Base-by-base conservation (phyloP, 2,113 vertebrate species). In the Cyprinus carpio region DNA sequence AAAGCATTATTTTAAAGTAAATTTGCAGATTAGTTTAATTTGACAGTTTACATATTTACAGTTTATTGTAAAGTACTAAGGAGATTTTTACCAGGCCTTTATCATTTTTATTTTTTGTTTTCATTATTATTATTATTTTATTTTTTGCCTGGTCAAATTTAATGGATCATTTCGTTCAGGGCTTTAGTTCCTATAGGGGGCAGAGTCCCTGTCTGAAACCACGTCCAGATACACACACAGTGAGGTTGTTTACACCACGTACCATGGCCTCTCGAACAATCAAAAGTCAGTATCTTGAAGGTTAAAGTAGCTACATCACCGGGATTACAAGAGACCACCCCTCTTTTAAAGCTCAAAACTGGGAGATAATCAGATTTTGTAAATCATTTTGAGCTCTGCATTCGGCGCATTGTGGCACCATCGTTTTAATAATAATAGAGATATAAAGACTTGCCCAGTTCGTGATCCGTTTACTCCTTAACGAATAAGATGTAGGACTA, bases 131-230 rank as follows among this genome's bases (percentile, higher is more conserved):
- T 7, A 2, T 16, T 6, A 5, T 16, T 4, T 51, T 16, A 15
- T 51, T 5, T 40, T 46, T 46, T 46, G 1, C 40, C 12, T 16
- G 37, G 40, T 75, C 23, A 16, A 49, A 54, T 18, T 54, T 6
- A 54, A 7, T 20, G 51, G 51, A 2, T 46, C 23, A 65, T 64
- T 64, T 25, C 60, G n/a, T 25, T 1, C 43, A 31, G 5, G 7
- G 10, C 4, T 27, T 82, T 43, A 67, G 62, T 89, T 89, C 91
- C 92, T 88, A 90, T 86, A 93, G 90, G 90, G 92, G 92, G 92
- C 92, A 93, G 87, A 91, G 86, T 91, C 86, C 89, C 87, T 83
- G 88, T 90, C 69, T 74, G 51, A 72, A 27, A 40, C 43, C n/a
- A 56, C 46, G 7, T 16, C 40, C 29, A 46, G 16, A 54, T 29